Percentiles rank a stretch among this genome's conserved stretches.
These are phyloP conservation scores for Aegypius monachus DNA, from an alignment of 2,113 vertebrate genomes.

Conservation along the genomic window DNA sequence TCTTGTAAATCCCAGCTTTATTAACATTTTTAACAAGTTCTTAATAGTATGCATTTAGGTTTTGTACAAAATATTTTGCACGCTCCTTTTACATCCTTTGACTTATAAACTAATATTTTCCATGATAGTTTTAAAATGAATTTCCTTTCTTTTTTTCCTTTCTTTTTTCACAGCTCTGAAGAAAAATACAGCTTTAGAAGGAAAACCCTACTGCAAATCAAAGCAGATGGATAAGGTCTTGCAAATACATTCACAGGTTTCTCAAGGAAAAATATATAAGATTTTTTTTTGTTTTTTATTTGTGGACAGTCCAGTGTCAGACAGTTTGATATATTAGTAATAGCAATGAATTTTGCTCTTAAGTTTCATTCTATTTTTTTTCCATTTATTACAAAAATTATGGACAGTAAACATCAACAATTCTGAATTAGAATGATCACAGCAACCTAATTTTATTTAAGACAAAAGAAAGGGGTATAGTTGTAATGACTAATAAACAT, in stretches of 20 bases:
- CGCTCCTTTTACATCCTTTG: background rate
- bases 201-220: background rate
- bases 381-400: background rate
- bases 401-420: background rate
- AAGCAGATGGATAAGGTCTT: background rate
- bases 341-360: background rate
- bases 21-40: background rate
- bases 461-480: background rate
- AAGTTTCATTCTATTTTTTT: background rate
- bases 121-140: background rate
- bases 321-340: background rate
- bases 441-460: background rate
- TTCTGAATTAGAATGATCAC: background rate
- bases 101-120: background rate
- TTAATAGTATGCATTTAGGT: background rate
- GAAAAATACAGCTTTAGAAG: background rate
- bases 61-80: background rate
- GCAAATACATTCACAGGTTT: background rate
- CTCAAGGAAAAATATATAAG: background rate
- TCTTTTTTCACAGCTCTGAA: background rate
- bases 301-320: background rate
- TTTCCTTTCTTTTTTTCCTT: background rate
- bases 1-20: background rate
- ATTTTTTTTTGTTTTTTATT: rapidly evolving
- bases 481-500: background rate